These are phyloP conservation scores for Caenorhabditis virilis DNA, from an alignment of 2,888 invertebrate species.

Conservation along the genomic window DNA sequence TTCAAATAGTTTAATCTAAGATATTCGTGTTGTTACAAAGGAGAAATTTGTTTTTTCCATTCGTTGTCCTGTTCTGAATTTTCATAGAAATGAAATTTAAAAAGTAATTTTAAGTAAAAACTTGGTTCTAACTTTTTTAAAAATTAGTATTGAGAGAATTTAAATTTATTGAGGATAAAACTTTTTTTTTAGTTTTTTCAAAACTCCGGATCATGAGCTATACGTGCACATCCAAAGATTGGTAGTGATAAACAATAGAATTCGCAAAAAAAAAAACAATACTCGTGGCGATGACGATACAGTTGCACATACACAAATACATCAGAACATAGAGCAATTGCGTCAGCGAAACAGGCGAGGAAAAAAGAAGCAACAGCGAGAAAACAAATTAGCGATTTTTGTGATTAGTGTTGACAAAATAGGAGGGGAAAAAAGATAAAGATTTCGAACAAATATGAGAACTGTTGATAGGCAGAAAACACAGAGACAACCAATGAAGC, in stretches of 20 bases:
- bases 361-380: background rate
- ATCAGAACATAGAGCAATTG: conserved; percentile 31
- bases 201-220: too few relatives aligned
- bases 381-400: background rate
- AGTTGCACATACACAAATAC: background rate
- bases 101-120: too few relatives aligned
- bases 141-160: too few relatives aligned
- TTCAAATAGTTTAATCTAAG: background rate
- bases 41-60: too few relatives aligned
- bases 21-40: background rate
- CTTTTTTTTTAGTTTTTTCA: too few relatives aligned
- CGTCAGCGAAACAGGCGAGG: conserved; percentile 13
- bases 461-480: too few relatives aligned
- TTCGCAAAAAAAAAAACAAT: background rate
- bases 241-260: conserved; percentile 12
- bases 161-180: too few relatives aligned
- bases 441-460: background rate
- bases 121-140: too few relatives aligned
- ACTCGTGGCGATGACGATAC: background rate
- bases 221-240: background rate
- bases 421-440: background rate
- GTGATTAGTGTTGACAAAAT: background rate
- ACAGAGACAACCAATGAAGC: background rate
- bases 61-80: too few relatives aligned
- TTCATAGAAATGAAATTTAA: too few relatives aligned